Base-by-base conservation (phyloP, 2,797 vertebrate species). In the Dipus sagitta region DNA sequence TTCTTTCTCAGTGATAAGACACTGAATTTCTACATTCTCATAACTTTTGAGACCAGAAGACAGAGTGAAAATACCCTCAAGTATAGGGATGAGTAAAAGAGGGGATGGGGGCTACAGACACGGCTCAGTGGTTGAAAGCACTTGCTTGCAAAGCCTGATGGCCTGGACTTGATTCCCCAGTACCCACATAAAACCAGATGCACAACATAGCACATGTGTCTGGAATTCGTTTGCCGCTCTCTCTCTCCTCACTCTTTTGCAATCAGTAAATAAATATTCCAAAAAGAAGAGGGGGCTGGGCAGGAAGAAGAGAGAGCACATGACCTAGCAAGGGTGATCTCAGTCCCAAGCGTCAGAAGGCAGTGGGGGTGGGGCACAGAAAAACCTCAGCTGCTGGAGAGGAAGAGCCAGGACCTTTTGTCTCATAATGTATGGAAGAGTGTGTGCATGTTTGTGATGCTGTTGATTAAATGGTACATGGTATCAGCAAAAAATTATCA, bases 371-470 rank as follows among this genome's bases (percentile, higher is more conserved):
- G 5, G 87, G 87, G 60, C 18, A 71, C 14, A 30, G 84, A 65
- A 60, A 87, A 97, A 95, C 78, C 91, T 96, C 97, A 97, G 97
- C 95, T 97, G 96, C 82, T 94, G 32, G 54, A 91, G 89, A 93
- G 82, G 92, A 81, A 89, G 82, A 94, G 76, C 87, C 77, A 90
- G 74, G 85, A 95, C 90, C 95, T 96, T 96, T 96, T 96, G 94
- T 96, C 71, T 94, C 82, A 92, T 97, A 96, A 94, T 96, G 95
- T 96, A 96, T 97, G 91, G 93, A 94, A 94, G 97, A 94, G 96
- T 97, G 97, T 97, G 96, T 78, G 94, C 86, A 68, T 97, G 96
- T 97, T 96, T 97, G 92, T 95, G 94, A 96, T 97, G 96, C 89
- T 95, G 90, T 86, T 96, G 94, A 97, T 96, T 97, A 97, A 96